Percentiles rank a stretch among this genome's conserved stretches.
These are phyloP conservation scores for Sycophila texana DNA, from an alignment of 2,888 invertebrate genomes.

Conservation along the genomic window DNA sequence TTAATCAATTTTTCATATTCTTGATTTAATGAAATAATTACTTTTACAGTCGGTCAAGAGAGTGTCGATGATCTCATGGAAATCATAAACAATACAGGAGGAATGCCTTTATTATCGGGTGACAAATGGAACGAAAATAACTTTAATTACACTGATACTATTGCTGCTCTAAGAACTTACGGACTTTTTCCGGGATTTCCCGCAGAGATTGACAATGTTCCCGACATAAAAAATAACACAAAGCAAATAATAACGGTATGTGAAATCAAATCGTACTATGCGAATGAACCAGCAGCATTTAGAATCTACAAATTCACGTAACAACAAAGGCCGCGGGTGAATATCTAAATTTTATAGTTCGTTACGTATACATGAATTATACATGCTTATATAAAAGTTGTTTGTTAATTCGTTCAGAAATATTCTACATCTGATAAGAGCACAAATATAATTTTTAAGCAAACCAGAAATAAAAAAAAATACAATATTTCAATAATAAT, in stretches of 20 bases:
- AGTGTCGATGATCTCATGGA: constrained; percentile 83
- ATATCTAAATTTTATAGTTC: no score
- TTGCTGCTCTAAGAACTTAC: constrained; percentile 84
- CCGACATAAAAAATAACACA: constrained; percentile 90
- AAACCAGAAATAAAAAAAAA: no score
- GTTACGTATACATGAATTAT: no score
- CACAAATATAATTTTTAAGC: no score
- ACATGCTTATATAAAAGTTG: no score
- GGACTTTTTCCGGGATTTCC: constrained; percentile 92
- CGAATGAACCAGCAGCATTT: no score
- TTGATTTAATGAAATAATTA: background rate
- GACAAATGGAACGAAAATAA: background rate
- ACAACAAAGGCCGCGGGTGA: no score
- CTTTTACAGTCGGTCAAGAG: constrained; percentile 80
- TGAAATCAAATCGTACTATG: background rate
- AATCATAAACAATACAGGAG: constrained; percentile 83
- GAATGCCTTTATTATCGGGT: constrained; percentile 34
- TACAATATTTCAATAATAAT: no score
- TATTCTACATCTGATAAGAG: no score
- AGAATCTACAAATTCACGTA: no score
- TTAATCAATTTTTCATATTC: background rate
- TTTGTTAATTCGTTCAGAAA: no score
- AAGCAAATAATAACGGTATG: constrained; percentile 68
- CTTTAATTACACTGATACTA: constrained; percentile 76
- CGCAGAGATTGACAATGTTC: constrained; percentile 89